phyloP scores from a whole-genome alignment of 2,113 vertebrate species.

The Triplophysa rosa region DNA sequence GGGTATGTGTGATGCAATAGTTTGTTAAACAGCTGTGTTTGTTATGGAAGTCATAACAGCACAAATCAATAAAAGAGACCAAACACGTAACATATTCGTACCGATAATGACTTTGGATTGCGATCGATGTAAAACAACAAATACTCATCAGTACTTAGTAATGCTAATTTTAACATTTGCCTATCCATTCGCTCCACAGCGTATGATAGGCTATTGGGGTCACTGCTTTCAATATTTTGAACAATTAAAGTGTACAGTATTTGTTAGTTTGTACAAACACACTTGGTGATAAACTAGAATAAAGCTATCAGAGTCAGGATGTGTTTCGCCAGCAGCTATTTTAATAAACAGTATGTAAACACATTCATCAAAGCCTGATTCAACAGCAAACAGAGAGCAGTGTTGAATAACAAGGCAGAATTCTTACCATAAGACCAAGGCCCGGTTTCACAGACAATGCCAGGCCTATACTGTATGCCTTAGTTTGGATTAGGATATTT shows the following conservation, averaged over 20 bases:
- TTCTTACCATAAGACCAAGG: no score
- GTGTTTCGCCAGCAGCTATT: no score
- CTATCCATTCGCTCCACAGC: background rate
- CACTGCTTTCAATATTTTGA: background rate
- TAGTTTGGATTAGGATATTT: no score
- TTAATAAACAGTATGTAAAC: no score
- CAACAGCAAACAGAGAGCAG: no score
- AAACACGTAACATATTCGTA: background rate
- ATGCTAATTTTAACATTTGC: slow-evolving; percentile 12
- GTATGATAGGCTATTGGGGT: background rate
- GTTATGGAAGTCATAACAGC: slow-evolving; percentile 2
- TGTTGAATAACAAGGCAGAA: no score
- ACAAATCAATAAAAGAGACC: slow-evolving; percentile 10
- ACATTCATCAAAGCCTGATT: no score
- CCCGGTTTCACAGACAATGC: no score
- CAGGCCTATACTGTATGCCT: no score
- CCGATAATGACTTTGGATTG: slow-evolving; percentile 15
- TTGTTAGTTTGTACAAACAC: no score
- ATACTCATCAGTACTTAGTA: background rate
- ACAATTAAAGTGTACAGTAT: slow-evolving; percentile 16
- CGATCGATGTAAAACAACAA: slow-evolving; percentile 4
- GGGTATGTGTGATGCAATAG: background rate
- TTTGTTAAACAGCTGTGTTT: background rate
- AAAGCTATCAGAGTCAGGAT: no score
- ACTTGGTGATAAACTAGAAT: no score